Conservation (phyloP, 2,888 invertebrate genomes). For the Sphinx pinastri region DNA sequence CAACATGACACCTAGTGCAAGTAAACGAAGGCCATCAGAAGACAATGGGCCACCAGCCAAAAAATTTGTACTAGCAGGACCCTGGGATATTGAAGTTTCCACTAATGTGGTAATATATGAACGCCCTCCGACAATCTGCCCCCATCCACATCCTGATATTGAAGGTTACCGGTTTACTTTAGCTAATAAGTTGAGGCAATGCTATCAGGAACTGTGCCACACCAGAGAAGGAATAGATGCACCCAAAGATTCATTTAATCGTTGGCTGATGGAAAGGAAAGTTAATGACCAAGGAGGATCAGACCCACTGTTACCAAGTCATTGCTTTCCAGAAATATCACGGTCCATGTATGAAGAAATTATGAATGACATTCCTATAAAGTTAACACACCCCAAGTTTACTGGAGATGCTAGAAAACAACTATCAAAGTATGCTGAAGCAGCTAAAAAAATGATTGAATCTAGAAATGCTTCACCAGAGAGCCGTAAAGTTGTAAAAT, state of each 20-base stretch:
- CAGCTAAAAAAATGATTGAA: conserved; percentile 98
- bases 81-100: conserved; percentile 97
- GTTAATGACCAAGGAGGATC: conserved; percentile 93
- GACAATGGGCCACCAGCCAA: conserved; percentile 92
- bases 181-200: conserved; percentile 92
- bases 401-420: conserved; percentile 98
- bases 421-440: conserved; percentile 96
- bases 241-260: conserved; percentile 97
- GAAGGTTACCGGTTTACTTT: conserved; percentile 94
- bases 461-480: conserved; percentile 96
- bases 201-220: conserved; percentile 97
- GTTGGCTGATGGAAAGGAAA: conserved; percentile 98
- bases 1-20: conserved; percentile 82
- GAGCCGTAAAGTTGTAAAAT: conserved; percentile 98
- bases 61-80: conserved; percentile 94
- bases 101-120: conserved; percentile 96
- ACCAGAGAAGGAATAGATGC: conserved; percentile 97
- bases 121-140: conserved; percentile 91
- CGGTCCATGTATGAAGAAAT: conserved; percentile 98
- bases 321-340: conserved; percentile 96
- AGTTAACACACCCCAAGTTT: conserved; percentile 96
- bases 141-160: conserved; percentile 97
- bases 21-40: conserved; percentile 91
- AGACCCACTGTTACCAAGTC: conserved; percentile 96
- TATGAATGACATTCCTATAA: conserved; percentile 99